These are phyloP conservation scores for Beroe forskalii DNA, from an alignment of 37 sponge, comb jelly and placozoan genomes.

Conservation along the genomic window DNA sequence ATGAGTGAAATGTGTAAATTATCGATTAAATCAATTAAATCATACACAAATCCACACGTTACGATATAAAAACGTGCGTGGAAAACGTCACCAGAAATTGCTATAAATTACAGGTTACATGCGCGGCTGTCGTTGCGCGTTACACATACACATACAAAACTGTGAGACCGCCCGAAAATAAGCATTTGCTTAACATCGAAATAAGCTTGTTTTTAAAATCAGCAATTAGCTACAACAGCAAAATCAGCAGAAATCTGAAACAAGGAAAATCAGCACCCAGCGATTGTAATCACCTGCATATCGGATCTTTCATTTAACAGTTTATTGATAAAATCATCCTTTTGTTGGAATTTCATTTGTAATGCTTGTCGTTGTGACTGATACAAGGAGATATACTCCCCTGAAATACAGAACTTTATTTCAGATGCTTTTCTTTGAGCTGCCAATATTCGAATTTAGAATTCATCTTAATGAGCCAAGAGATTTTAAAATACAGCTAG, in stretches of 20 bases:
- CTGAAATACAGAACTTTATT: background rate
- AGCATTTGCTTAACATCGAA: no score
- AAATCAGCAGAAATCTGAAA: background rate
- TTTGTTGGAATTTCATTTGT: constrained; percentile 38
- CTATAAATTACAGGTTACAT: background rate
- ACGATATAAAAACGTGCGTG: background rate
- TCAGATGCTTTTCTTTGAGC: background rate
- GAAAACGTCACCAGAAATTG: constrained; percentile 5
- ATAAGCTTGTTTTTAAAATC: background rate
- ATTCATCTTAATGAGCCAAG: no score
- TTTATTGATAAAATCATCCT: constrained; percentile 43
- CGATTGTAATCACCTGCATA: constrained; percentile 48
- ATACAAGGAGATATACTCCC: constrained; percentile 27
- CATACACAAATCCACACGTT: background rate
- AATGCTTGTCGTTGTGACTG: constrained; percentile 43
- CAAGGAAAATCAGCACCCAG: background rate
- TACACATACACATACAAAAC: background rate
- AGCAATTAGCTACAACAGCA: background rate
- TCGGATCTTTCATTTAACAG: constrained; percentile 51
- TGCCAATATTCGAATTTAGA: no score
- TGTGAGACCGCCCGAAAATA: background rate
- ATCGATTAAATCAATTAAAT: no score
- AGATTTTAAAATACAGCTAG: no score
- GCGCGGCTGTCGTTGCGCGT: background rate
- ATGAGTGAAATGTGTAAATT: no score